These are phyloP conservation scores for Dasysyrphus tricinctus DNA, from an alignment of 2,888 invertebrate genomes.

Conservation along the genomic window DNA sequence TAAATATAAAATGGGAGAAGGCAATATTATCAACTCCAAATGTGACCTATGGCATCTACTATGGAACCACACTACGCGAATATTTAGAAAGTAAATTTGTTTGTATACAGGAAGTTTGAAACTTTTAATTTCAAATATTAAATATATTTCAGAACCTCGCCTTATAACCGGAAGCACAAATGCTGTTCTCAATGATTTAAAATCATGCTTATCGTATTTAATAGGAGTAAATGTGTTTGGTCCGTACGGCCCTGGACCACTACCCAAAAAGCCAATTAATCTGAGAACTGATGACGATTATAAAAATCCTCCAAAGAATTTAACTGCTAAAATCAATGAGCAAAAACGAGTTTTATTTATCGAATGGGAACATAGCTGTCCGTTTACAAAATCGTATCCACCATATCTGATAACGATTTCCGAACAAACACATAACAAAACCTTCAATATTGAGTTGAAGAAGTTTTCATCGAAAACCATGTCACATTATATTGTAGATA, in stretches of 20 bases:
- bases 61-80: constrained; percentile 86
- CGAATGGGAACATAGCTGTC: constrained; percentile 90
- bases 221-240: constrained; percentile 88
- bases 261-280: constrained; percentile 84
- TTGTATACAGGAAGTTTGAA: background rate
- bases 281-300: constrained; percentile 87
- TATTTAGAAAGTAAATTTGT: constrained; percentile 85
- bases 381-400: constrained; percentile 78
- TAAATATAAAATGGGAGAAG: constrained; percentile 86
- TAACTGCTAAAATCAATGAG: constrained; percentile 84
- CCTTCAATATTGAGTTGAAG: constrained; percentile 83
- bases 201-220: constrained; percentile 90
- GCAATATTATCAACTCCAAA: constrained; percentile 84
- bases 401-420: constrained; percentile 84
- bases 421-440: constrained; percentile 84
- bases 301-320: constrained; percentile 88
- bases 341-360: constrained; percentile 85
- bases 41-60: constrained; percentile 88
- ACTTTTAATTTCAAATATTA: background rate
- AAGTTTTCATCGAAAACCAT: constrained; percentile 84
- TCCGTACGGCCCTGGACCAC: constrained; percentile 87
- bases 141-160: constrained; percentile 82
- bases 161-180: constrained; percentile 85
- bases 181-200: constrained; percentile 86
- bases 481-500: constrained; percentile 84